phyloP scores from a whole-genome alignment of 2,888 invertebrate species.

The Cosmia trapezina region DNA sequence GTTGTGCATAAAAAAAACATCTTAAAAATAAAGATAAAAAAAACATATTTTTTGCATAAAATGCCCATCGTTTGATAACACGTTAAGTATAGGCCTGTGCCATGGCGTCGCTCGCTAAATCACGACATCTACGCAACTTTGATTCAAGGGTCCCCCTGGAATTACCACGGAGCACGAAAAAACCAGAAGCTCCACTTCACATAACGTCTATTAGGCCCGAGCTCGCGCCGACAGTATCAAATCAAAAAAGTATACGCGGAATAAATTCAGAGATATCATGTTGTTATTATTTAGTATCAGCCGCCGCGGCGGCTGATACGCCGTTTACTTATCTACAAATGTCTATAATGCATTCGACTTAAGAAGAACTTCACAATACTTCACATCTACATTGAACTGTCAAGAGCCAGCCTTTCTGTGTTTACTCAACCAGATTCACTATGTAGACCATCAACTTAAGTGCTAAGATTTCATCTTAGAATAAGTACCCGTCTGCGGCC shows the following conservation, averaged over 20 bases:
- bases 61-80: conserved; percentile 49
- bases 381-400: background rate
- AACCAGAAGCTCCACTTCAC: conserved; percentile 14
- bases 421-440: background rate
- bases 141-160: conserved; percentile 32
- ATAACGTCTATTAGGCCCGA: background rate
- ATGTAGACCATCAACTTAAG: conserved; percentile 18
- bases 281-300: background rate
- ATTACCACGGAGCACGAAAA: background rate
- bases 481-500: conserved; percentile 7
- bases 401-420: conserved; percentile 2
- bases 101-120: conserved; percentile 32
- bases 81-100: conserved; percentile 39
- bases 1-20: conserved; percentile 11
- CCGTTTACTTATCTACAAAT: background rate
- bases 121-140: conserved; percentile 47
- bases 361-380: background rate
- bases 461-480: conserved; percentile 16
- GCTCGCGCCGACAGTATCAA: background rate
- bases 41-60: conserved; percentile 33
- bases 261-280: background rate
- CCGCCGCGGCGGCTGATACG: too few relatives aligned
- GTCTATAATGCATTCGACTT: background rate
- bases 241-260: background rate
- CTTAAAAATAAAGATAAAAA: conserved; percentile 16